Evolutionary conservation across 2,888 invertebrate genomes (phyloP), one percentile per base, ranked within the genome.

Genomic region (Ischnus inquisitorius): DNA sequence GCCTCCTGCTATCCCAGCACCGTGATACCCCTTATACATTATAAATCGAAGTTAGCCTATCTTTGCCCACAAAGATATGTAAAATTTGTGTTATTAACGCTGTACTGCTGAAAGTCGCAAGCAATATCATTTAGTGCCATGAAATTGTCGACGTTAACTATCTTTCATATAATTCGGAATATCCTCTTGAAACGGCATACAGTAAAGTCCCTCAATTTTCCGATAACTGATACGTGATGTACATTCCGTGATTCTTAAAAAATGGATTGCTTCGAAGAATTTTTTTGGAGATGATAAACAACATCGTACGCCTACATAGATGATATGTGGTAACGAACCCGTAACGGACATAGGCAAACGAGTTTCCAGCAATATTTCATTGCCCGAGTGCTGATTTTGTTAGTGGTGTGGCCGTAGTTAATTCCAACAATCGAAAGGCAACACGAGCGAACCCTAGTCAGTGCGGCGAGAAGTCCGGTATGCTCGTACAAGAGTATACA

Each of bases 1-100:
- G 92, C 89, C 90, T 91, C 91, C 90, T 88, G 25, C 65, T 62
- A 79, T 8, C 34, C 78, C 67, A 74, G 19, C 78, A 48, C 46
- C 41, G 41, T 57, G 46, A 60, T 64, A 62, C 25, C 74, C 46
- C 25, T 19, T 34, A 65, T 41, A 75, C 74, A 22, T 67, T 60
- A 43, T 67, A 41, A 79, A 71, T 83, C 79, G 60, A 34, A 79
- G 46, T 76, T 67, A 67, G 14, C 60, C 65, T 46, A 46, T 10
- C 54, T 46, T 28, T 8, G 28, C 34, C 34, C 8, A 34, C 34
- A 34, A 8, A 8, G 34, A 34, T 34, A 8, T 34, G 8, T 34
- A 3, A 34, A 34, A 4, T 8, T 6, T 34, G 34, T 34, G 8
- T 34, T 1, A 34, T 34, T 34, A 34, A 34, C 34, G 34, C 34